Evolutionary conservation across 2,888 invertebrate genomes (phyloP).

Genomic region (Myopa testacea): DNA sequence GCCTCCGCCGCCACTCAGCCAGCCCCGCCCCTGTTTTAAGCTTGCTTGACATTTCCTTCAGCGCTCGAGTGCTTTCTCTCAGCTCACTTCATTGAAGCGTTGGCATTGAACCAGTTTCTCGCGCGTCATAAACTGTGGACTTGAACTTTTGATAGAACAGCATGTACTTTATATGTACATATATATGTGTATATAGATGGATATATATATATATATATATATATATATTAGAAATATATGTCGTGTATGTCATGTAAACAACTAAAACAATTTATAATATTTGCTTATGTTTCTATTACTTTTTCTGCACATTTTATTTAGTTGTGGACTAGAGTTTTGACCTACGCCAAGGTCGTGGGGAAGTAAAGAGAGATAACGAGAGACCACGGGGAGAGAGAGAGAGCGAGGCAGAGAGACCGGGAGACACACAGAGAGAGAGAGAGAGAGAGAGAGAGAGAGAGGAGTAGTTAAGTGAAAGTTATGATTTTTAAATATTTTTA

Average conservation of each 20-base stretch:
- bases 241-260: background rate
- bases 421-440: too few species aligned
- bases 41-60: slow-evolving; percentile 1
- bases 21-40: background rate
- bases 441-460: too few species aligned
- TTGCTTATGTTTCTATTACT: background rate
- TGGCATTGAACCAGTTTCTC: slow-evolving; percentile 40
- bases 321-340: slow-evolving; percentile 22
- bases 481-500: too few species aligned
- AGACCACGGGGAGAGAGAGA: too few species aligned
- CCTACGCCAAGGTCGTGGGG: too few species aligned
- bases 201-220: background rate
- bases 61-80: background rate
- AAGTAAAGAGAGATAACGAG: too few species aligned
- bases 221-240: background rate
- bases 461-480: too few species aligned
- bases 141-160: slow-evolving; percentile 47
- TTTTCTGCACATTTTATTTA: slow-evolving; percentile 22
- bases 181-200: background rate
- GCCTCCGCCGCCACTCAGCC: background rate
- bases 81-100: slow-evolving; percentile 5
- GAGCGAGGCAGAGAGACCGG: too few species aligned
- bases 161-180: slow-evolving; percentile 1
- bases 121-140: slow-evolving; percentile 43
- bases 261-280: slow-evolving; percentile 12